Percentiles rank a stretch among this genome's conserved stretches.
Evolutionary conservation across 2,888 invertebrate genomes (phyloP).

Genomic region (Siphonodentalium dalli): DNA sequence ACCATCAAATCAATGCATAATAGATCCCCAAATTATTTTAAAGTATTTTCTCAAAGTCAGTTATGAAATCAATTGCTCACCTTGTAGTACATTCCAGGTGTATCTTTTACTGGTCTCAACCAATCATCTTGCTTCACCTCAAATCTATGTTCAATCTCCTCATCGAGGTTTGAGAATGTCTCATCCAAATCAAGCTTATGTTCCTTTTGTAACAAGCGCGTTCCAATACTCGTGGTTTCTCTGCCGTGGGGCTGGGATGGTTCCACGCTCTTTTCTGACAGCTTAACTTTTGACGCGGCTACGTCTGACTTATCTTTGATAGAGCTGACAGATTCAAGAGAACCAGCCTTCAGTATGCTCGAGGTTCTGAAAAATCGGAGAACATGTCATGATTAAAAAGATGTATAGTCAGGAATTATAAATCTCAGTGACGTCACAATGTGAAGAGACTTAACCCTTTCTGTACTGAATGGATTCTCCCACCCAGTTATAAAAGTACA

Average conservation of each 20-base stretch:
- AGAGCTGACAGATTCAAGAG: not conserved
- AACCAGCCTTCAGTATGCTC: too few species aligned
- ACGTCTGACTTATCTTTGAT: not conserved
- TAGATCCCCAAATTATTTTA: too few species aligned
- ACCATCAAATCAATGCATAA: too few species aligned
- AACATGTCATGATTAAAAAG: too few species aligned
- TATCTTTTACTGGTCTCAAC: conserved; percentile 53
- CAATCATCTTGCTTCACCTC: conserved; percentile 47
- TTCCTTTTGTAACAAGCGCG: conserved; percentile 47
- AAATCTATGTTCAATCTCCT: conserved; percentile 35
- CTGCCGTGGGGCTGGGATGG: not conserved
- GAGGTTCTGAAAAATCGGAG: too few species aligned
- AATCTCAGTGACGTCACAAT: too few species aligned
- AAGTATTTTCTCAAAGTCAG: not conserved
- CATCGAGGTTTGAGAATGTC: conserved; percentile 39
- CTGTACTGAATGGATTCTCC: too few species aligned
- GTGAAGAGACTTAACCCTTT: too few species aligned
- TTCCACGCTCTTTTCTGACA: not conserved
- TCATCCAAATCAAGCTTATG: conserved; percentile 40
- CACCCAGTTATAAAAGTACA: too few species aligned
- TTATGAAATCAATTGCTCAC: conserved; percentile 28
- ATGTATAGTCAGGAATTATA: too few species aligned
- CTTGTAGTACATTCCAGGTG: conserved; percentile 61
- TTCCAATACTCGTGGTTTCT: conserved; percentile 43
- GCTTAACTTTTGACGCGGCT: conserved; percentile 8